Conservation (phyloP, 2,888 invertebrate genomes). For the Parnassius smintheus region DNA sequence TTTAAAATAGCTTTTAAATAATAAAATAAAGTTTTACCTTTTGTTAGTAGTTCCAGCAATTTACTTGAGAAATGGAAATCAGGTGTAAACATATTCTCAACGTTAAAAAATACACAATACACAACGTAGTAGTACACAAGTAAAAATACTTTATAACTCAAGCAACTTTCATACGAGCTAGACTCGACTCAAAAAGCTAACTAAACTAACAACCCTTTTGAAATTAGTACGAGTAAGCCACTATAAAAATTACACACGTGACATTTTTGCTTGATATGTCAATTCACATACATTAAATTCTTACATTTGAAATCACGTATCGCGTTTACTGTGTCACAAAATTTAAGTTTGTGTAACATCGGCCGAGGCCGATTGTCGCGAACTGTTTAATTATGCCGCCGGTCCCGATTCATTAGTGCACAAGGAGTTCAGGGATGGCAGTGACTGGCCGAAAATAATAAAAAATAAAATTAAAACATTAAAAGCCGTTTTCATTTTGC, state of each 20-base stretch:
- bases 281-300: neutral
- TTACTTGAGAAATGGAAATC: constrained; percentile 76
- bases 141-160: neutral
- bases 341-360: constrained; percentile 59
- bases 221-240: neutral
- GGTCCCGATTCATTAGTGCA: constrained; percentile 78
- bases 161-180: neutral
- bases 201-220: neutral
- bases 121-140: too few relatives aligned
- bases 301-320: constrained; percentile 18
- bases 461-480: neutral
- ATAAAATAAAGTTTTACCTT: constrained; percentile 48
- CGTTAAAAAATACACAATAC: neutral
- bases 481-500: too few relatives aligned
- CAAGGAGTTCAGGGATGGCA: constrained; percentile 54
- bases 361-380: constrained; percentile 62
- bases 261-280: neutral
- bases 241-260: constrained; percentile 19
- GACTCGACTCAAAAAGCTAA: neutral
- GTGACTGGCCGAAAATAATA: neutral
- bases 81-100: constrained; percentile 52
- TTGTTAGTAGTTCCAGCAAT: constrained; percentile 67
- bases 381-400: constrained; percentile 76
- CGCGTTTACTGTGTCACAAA: constrained; percentile 39
- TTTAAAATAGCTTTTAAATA: neutral